These are phyloP conservation scores for Moxostoma hubbsi DNA, from an alignment of 2,797 vertebrate species.

Conservation along the genomic window DNA sequence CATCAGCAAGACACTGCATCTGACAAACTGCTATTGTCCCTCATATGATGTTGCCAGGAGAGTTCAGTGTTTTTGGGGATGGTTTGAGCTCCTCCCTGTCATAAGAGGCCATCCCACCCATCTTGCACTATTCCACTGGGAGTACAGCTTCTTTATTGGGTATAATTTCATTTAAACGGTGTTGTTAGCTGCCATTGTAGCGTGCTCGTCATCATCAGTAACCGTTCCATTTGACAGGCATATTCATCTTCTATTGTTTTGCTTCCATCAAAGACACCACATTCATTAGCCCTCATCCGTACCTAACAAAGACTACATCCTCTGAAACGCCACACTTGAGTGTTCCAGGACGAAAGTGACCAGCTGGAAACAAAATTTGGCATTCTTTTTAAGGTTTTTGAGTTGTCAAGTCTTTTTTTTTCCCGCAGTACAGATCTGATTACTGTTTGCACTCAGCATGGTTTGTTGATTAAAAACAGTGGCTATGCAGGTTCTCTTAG, in stretches of 20 bases:
- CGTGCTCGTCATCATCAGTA: not conserved
- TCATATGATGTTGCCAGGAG: conserved; percentile 42
- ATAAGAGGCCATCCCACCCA: not conserved
- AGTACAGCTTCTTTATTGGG: not conserved
- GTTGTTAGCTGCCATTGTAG: not conserved
- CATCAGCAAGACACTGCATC: conserved; percentile 28
- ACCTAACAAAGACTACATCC: conserved; percentile 19
- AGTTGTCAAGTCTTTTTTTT: not conserved
- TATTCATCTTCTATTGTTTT: conserved; percentile 31
- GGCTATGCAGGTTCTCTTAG: conserved; percentile 41
- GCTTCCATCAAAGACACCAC: conserved; percentile 3
- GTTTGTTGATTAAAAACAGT: conserved; percentile 32
- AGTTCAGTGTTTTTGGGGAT: conserved; percentile 36
- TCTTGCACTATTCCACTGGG: not conserved
- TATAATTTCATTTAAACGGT: conserved; percentile 4
- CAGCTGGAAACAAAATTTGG: not conserved
- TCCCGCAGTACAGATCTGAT: not conserved
- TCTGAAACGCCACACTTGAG: conserved; percentile 14
- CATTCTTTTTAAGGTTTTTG: not conserved
- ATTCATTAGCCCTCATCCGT: not conserved
- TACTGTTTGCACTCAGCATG: conserved; percentile 48
- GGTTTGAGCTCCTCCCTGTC: conserved; percentile 47
- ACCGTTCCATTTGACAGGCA: not conserved
- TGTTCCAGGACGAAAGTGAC: not conserved
- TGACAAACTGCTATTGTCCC: conserved; percentile 41